Base-by-base conservation (phyloP, 1,140 invertebrate genomes). In the Drosophila kurseongensis region DNA sequence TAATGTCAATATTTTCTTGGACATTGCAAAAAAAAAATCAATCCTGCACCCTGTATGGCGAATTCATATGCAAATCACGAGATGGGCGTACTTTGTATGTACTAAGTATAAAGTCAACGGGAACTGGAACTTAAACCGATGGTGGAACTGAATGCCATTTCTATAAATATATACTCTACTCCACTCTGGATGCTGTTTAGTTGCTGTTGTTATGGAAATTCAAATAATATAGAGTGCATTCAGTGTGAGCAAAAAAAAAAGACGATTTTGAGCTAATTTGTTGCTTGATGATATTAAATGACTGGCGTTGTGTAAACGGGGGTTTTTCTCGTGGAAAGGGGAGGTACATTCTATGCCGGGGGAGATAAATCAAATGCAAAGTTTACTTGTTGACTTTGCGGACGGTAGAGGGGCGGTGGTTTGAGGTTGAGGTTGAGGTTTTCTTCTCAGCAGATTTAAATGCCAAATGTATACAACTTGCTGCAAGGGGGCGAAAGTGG, bases 301-400 rank as follows among this genome's bases (percentile, higher is more conserved):
- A 77, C 38, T 61, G 29, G 71, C 60, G 16, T 23, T 44, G 47
- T 48, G 12, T 10, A 10, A 51, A 23, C 23, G 18, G 12, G 54
- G 35, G 14, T 4, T 29, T 48, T 29, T 48, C 6, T 5, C 1
- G 7, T 0, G 47, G 29, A 4, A 16, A 4, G 13, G 68, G 14
- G 52, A 35, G 38, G 29, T 29, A 32, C 45, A 47, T 51, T 61
- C 10, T 41, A 69, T 41, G 35, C 42, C 63, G 42, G 38, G 38
- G 45, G 51, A 69, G 65, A 77, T 78, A 71, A 80, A 80, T 80
- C 72, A 62, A 68, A 80, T 80, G 78, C 72, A 80, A 80, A 80
- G 78, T 80, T 80, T 80, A 80, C 71, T 80, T 80, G 78, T 80
- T 80, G 78, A 80, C 78, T 80, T 80, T 80, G 71, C 27, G 72